These are phyloP conservation scores for Tetramorium alpestre DNA, from an alignment of 1,140 invertebrate genomes.

Conservation along the genomic window DNA sequence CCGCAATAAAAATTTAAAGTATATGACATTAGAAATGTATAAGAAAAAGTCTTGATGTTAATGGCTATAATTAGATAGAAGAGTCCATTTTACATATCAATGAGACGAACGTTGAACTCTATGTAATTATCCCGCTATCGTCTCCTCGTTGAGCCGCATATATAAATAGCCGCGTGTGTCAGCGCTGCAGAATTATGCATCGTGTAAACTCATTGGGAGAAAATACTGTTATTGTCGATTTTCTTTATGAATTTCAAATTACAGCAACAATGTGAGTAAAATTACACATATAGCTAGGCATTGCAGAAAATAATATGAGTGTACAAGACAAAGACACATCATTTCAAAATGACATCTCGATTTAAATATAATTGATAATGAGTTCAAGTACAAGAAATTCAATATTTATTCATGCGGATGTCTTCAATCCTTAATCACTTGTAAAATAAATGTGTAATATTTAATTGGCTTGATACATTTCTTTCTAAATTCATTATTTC, in stretches of 20 bases:
- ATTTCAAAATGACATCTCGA: background rate
- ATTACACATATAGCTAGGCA: background rate
- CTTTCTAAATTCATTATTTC: background rate
- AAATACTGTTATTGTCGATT: constrained; percentile 7
- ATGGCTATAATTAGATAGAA: constrained; percentile 34
- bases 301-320: constrained; percentile 16
- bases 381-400: background rate
- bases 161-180: constrained; percentile 49
- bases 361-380: background rate
- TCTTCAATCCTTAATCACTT: background rate
- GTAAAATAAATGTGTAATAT: background rate
- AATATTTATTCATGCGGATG: background rate
- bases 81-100: constrained; percentile 33
- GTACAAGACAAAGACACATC: background rate
- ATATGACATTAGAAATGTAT: constrained; percentile 20
- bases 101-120: constrained; percentile 42
- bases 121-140: constrained; percentile 43
- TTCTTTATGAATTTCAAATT: constrained; percentile 2
- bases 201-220: background rate
- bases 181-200: constrained; percentile 29
- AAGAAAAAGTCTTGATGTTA: constrained; percentile 19
- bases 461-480: background rate
- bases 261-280: constrained; percentile 12
- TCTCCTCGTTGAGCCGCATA: background rate
- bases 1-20: constrained; percentile 17